Conservation (phyloP, 64 coral and sea anemone species). For the Montipora cactus region DNA sequence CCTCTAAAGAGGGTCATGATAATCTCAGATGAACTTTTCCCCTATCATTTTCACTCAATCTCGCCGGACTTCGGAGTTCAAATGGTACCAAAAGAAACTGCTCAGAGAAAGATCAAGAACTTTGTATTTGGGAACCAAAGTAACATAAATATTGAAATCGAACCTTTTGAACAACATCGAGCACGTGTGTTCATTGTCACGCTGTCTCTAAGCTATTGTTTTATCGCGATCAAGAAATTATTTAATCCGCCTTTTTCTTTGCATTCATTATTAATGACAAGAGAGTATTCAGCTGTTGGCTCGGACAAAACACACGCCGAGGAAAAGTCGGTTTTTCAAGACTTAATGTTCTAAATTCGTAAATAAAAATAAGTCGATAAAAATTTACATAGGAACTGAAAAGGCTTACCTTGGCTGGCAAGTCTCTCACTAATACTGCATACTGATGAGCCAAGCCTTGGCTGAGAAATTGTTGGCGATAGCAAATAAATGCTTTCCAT, state of each 20-base stretch:
- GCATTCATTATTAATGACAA: constrained; percentile 20
- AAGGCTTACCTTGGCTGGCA: constrained; percentile 55
- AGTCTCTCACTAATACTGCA: constrained; percentile 88
- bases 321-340: constrained; percentile 2
- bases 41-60: too few relatives aligned
- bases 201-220: too few relatives aligned
- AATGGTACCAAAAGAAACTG: too few relatives aligned
- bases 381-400: neutral
- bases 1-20: too few relatives aligned
- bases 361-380: too few relatives aligned
- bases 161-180: too few relatives aligned
- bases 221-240: neutral
- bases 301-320: neutral
- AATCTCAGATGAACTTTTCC: too few relatives aligned
- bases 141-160: too few relatives aligned
- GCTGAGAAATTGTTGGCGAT: constrained; percentile 83
- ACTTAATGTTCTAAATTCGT: neutral
- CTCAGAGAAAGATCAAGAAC: too few relatives aligned
- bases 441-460: constrained; percentile 82
- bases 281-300: neutral
- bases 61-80: too few relatives aligned
- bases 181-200: too few relatives aligned
- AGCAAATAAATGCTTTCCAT: constrained; percentile 83
- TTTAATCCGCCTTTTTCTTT: neutral
- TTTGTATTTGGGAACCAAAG: too few relatives aligned